Percentiles rank a stretch among this genome's conserved stretches.
phyloP scores from a whole-genome alignment of 2,113 vertebrate species.

The Silurus meridionalis region DNA sequence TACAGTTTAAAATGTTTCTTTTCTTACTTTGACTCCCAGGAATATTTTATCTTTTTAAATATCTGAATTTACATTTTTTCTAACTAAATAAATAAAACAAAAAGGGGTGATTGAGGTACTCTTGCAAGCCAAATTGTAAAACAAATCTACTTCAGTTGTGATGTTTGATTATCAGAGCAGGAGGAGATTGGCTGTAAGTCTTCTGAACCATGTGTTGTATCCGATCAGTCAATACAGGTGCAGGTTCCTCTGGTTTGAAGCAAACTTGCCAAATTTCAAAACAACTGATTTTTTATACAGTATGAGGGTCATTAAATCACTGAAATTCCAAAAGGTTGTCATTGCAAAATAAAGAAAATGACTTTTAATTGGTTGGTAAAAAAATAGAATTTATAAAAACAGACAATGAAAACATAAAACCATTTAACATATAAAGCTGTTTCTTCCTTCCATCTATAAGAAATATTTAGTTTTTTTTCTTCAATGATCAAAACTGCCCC shows the following conservation, averaged over 20 bases:
- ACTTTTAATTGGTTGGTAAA: slow-evolving; percentile 58
- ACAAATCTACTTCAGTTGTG: not conserved
- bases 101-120: not conserved
- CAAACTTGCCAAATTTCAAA: not conserved
- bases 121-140: not conserved
- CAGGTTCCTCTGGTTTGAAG: not conserved
- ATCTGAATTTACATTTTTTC: not conserved
- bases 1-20: not conserved
- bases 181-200: not conserved
- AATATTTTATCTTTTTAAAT: not conserved
- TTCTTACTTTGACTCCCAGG: not conserved
- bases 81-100: not conserved
- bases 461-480: not conserved
- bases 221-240: not conserved
- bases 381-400: slow-evolving; percentile 50
- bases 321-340: slow-evolving; percentile 1
- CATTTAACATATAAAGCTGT: slow-evolving; percentile 49
- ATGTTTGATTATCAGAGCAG: not conserved
- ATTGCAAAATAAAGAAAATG: slow-evolving; percentile 42
- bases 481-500: slow-evolving; percentile 27
- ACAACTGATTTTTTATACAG: not conserved
- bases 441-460: slow-evolving; percentile 33
- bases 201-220: not conserved
- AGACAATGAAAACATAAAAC: slow-evolving; percentile 43
- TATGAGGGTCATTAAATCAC: slow-evolving; percentile 1